Conservation (phyloP, 2,113 vertebrate genomes). For the Halcyon malimbica region DNA sequence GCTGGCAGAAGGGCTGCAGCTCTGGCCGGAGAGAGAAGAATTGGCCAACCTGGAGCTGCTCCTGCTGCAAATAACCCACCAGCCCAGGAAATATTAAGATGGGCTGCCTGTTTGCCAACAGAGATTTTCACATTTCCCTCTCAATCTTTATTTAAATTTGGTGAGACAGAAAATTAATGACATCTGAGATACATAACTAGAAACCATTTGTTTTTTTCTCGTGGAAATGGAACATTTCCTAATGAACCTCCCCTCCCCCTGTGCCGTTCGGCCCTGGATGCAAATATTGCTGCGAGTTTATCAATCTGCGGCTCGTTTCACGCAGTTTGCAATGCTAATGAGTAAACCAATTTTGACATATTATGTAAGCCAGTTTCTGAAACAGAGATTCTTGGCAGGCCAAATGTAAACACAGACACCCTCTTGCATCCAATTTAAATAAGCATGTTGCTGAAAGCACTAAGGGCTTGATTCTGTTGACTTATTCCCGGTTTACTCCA, state of each 20-base stretch:
- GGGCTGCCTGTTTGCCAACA: neutral
- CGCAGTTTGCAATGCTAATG: constrained; percentile 71
- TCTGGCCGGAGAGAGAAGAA: neutral
- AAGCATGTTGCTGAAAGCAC: constrained; percentile 60
- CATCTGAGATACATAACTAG: constrained; percentile 8
- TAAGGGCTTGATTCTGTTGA: constrained; percentile 54
- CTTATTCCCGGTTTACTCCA: constrained; percentile 56
- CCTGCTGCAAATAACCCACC: neutral
- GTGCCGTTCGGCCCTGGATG: constrained; percentile 34
- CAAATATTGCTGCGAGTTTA: constrained; percentile 58
- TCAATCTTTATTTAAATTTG: constrained; percentile 31
- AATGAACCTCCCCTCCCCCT: constrained; percentile 60
- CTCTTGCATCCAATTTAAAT: constrained; percentile 68
- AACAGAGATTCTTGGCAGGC: constrained; percentile 71
- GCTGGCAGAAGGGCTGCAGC: neutral
- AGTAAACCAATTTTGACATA: constrained; percentile 69
- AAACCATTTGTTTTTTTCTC: constrained; percentile 47
- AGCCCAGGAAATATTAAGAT: neutral
- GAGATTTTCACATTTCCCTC: constrained; percentile 16
- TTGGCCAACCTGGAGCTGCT: neutral
- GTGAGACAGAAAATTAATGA: constrained; percentile 19
- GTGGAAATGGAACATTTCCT: constrained; percentile 35
- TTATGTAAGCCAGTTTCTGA: constrained; percentile 71
- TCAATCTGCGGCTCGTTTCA: constrained; percentile 60
- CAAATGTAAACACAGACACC: constrained; percentile 71